Base-by-base conservation (phyloP, 2,797 vertebrate genomes). In the Fistularia commersonii region DNA sequence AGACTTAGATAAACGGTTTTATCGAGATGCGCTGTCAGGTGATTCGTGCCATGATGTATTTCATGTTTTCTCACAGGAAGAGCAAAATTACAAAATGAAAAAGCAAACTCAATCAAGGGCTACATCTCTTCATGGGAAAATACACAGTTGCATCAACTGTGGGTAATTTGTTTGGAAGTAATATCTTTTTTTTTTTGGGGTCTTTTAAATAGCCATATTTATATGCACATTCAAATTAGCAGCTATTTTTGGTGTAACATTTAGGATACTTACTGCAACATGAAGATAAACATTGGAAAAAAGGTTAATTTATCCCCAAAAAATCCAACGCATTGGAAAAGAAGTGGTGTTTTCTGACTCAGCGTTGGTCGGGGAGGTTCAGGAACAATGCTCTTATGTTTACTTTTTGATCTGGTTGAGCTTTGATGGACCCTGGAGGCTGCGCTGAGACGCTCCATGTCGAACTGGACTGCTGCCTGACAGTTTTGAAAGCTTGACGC, bases 31-130 rank as follows among this genome's bases (percentile, higher is more conserved):
- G 23, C 23, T 23, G 23, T 23, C 23, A 35, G 51, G 57, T 77
- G 71, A 82, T 35, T 84, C 67, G 67, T 54, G 40, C 54, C 11
- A 54, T 83, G 78, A 77, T 57, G 77, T 67, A 71, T 49, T 8
- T 39, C 3, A 11, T 37, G 48, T 67, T 72, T 48, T 52, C 14
- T 44, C 34, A 49, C 56, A 41, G 32, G 37, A 56, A 39, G 23
- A 64, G 51, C 41, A 15, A 41, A 72, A 75, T 68, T 63, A 63
- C 41, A 15, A 41, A 72, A 75, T 68, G 61, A 63, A 54, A 65
- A 23, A 8, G 31, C 8, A 36, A 36, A 48, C 33, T 36, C 35
- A 36, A 7, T 8, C 35, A 36, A 36, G 9, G 35, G 9, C 35
- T 2, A 23, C 2, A 23, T 23, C 23, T 23, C 23, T 23, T 23